Conservation (phyloP, 2,797 vertebrate genomes). For the Oryzias dopingdopingensis region DNA sequence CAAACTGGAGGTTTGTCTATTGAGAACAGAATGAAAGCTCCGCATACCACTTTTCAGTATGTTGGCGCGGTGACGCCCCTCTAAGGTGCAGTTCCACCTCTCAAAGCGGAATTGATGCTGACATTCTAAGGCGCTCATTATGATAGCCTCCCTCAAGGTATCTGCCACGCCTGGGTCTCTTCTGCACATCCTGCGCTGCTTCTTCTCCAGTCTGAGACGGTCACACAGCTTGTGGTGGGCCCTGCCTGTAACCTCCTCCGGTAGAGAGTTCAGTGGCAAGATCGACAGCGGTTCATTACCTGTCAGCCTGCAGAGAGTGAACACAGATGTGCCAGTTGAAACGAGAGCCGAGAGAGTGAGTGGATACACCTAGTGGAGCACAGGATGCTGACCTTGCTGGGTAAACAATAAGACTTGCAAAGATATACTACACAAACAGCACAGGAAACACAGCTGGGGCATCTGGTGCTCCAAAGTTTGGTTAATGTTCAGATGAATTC, state of each 20-base stretch:
- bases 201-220: slow-evolving; percentile 96
- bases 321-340: slow-evolving; percentile 34
- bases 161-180: slow-evolving; percentile 95
- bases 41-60: slow-evolving; percentile 89
- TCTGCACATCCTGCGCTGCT: slow-evolving; percentile 96
- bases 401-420: slow-evolving; percentile 48
- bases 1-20: neutral
- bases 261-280: slow-evolving; percentile 91
- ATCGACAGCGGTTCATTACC: slow-evolving; percentile 96
- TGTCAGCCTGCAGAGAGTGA: slow-evolving; percentile 83
- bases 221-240: slow-evolving; percentile 97
- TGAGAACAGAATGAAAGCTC: neutral
- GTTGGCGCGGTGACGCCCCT: slow-evolving; percentile 91
- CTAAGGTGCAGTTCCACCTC: slow-evolving; percentile 98
- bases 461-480: slow-evolving; percentile 48
- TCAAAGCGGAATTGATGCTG: slow-evolving; percentile 98
- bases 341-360: slow-evolving; percentile 12
- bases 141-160: slow-evolving; percentile 95
- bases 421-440: slow-evolving; percentile 57
- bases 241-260: slow-evolving; percentile 86
- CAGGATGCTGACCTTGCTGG: slow-evolving; percentile 52
- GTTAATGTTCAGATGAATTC: slow-evolving; percentile 75
- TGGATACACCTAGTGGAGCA: slow-evolving; percentile 38
- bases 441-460: slow-evolving; percentile 41
- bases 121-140: slow-evolving; percentile 95